Conservation (phyloP, 2,113 vertebrate species). For the Rhinogobius similis region DNA sequence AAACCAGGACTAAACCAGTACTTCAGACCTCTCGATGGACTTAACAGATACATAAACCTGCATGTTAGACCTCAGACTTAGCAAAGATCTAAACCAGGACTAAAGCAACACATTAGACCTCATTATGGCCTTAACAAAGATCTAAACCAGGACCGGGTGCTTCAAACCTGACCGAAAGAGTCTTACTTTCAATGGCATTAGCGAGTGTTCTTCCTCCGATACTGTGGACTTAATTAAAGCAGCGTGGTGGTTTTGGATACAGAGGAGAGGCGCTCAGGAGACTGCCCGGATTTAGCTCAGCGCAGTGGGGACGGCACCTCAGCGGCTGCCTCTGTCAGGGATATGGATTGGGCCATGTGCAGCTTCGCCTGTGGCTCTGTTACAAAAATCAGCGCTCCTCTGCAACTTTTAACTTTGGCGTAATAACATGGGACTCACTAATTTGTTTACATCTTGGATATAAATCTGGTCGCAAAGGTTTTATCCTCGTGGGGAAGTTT, state of each 20-base stretch:
- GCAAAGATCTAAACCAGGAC: too few relatives aligned
- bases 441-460: neutral
- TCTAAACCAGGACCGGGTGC: too few relatives aligned
- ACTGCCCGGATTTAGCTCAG: conserved; percentile 5
- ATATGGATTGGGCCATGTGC: conserved; percentile 12
- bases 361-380: neutral
- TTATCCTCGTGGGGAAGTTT: neutral
- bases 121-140: too few relatives aligned
- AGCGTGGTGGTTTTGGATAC: conserved; percentile 24
- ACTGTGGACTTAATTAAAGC: conserved; percentile 45
- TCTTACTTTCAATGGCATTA: too few relatives aligned
- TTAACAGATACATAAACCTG: too few relatives aligned
- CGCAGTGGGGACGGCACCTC: conserved; percentile 1
- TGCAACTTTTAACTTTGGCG: conserved; percentile 4
- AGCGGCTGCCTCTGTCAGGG: neutral
- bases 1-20: too few relatives aligned
- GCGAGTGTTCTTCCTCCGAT: conserved; percentile 2
- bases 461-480: neutral
- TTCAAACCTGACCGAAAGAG: too few relatives aligned
- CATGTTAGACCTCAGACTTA: too few relatives aligned
- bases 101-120: too few relatives aligned
- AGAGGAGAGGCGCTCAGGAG: conserved; percentile 7
- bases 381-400: neutral
- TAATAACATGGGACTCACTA: neutral
- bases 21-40: too few relatives aligned